Evolutionary conservation across 2,797 vertebrate species (phyloP), one percentile per base, ranked within the genome.

Genomic region (Tokudaia muenninki): DNA sequence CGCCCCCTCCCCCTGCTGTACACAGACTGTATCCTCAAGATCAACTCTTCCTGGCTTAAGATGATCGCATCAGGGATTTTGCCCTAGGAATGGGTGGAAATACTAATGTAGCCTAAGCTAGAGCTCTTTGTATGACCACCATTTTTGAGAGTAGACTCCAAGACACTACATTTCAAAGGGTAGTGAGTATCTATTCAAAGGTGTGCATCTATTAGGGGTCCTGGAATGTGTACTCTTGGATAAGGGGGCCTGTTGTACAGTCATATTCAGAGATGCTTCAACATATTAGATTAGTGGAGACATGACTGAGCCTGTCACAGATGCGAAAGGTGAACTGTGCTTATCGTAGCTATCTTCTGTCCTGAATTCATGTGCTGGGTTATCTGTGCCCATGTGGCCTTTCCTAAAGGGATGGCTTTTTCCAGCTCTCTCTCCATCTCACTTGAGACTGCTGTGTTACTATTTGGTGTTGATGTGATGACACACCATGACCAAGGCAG

Each of bases 321-420:
- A 44, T 2, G 14, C 2, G 21, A 74, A 47, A 21, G 79, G 3
- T 13, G 41, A 50, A 13, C 21, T 19, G 29, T 0, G 21, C 6
- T 0, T 37, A 3, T 7, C 0, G 31, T 2, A 3, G 8, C 47
- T 61, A 17, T 5, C 6, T 17, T 16, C 34, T 19, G n/a, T 37
- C 34, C 34, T 6, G 12, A 74, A 1, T 26, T 3, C 41, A 41
- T 14, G 34, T 3, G 14, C 34, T 44, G 14, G 16, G 8, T 14
- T 74, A 41, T 10, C 3, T 4, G 34, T 6, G 17, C 17, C 22
- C 22, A 1, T 0, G 13, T 0, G 79, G 37, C 47, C 37, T 75
- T 63, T 75, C 52, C 84, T 41, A 16, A 13, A 86, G 34, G 10
- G 2, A 16, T 1, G 17, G 29, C 10, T 14, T 75, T 50, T 19